Percentiles rank a stretch among this genome's conserved stretches.
Conservation (phyloP, 2,113 vertebrate species). For the Ptilorrhoa leucosticta region DNA sequence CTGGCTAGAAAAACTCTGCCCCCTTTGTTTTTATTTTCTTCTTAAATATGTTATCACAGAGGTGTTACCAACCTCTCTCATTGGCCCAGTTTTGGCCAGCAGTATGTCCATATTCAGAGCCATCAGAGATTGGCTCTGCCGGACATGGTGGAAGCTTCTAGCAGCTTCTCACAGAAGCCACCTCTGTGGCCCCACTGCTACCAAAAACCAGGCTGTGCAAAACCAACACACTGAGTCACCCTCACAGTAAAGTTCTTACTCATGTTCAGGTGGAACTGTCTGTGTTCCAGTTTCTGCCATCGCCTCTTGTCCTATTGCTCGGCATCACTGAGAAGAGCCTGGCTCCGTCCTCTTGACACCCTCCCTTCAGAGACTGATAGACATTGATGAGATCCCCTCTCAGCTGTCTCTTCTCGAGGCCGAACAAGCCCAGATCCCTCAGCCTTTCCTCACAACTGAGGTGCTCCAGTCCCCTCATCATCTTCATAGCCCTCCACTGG, state of each 20-base stretch:
- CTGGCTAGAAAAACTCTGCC: neutral
- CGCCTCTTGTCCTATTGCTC: neutral
- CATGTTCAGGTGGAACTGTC: neutral
- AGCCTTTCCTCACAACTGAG: neutral
- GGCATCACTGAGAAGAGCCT: neutral
- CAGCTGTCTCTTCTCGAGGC: rapidly evolving
- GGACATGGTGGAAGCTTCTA: neutral
- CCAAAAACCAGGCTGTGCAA: neutral
- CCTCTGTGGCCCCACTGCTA: neutral
- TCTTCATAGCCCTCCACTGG: rapidly evolving
- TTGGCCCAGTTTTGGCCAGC: neutral
- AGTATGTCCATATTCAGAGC: neutral
- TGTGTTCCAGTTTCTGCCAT: neutral
- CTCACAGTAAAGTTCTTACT: neutral
- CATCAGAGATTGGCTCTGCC: neutral
- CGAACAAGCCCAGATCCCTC: neutral
- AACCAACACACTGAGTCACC: neutral
- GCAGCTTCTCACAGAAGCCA: neutral
- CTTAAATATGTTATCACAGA: neutral
- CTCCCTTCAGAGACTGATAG: neutral
- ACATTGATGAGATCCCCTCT: neutral
- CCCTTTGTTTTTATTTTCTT: neutral
- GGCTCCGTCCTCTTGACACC: neutral
- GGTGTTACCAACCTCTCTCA: neutral
- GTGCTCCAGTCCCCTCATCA: neutral